Evolutionary conservation across 2,888 invertebrate species (phyloP).

Genomic region (Noctua pronuba): DNA sequence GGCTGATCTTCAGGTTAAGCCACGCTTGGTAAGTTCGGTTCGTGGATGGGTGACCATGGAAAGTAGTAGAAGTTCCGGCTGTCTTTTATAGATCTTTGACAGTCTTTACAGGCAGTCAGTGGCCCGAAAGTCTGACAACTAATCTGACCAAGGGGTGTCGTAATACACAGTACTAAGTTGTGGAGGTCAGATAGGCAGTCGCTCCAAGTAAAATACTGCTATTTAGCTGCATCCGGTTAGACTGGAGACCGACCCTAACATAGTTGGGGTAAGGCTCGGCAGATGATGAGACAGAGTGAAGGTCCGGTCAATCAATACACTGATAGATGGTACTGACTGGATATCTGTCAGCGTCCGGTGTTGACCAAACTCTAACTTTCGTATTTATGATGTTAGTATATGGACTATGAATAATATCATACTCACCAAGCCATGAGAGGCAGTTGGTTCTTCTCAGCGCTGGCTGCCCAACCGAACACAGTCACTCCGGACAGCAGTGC

Average conservation of each 20-base stretch:
- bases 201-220: not conserved
- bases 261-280: not conserved
- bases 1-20: not conserved
- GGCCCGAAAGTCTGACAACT: not conserved
- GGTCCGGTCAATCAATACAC: not conserved
- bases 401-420: conserved; percentile 13
- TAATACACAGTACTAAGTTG: not conserved
- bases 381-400: not conserved
- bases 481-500: conserved; percentile 69
- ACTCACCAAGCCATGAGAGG: conserved; percentile 81
- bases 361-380: not conserved
- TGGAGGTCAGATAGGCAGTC: not conserved
- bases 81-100: not conserved
- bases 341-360: not conserved
- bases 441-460: conserved; percentile 76
- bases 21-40: not conserved
- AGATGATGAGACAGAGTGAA: not conserved
- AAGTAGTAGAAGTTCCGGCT: not conserved
- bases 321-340: not conserved
- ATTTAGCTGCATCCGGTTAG: not conserved
- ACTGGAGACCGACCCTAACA: not conserved
- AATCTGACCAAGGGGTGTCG: not conserved
- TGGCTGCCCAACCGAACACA: conserved; percentile 75
- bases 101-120: not conserved
- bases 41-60: not conserved